Percentiles rank a stretch among this genome's conserved stretches.
Evolutionary conservation across 2,113 vertebrate genomes (phyloP).

Genomic region (Sula dactylatra): DNA sequence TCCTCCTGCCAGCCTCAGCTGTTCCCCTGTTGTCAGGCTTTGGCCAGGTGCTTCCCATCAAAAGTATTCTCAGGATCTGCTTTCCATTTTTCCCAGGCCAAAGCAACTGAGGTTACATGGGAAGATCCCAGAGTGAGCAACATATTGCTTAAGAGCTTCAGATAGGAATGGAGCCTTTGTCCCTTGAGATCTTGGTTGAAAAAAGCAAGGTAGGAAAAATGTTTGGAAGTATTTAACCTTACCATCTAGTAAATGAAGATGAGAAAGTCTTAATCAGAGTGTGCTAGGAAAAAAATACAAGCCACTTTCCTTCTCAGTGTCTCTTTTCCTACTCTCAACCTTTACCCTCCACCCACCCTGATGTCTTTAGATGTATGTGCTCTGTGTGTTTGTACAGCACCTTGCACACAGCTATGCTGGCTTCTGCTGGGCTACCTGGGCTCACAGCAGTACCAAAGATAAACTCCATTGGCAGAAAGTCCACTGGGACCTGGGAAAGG

Average conservation of each 20-base stretch:
- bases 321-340: not conserved
- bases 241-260: not conserved
- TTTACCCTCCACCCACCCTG: not conserved
- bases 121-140: not conserved
- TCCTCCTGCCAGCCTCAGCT: slow-evolving; percentile 15
- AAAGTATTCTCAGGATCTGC: not conserved
- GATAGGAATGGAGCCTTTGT: not conserved
- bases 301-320: not conserved
- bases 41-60: not conserved
- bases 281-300: not conserved
- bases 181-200: not conserved
- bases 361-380: not conserved
- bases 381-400: not conserved
- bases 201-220: not conserved
- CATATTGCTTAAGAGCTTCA: not conserved
- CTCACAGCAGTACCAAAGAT: not conserved
- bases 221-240: not conserved
- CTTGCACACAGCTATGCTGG: not conserved
- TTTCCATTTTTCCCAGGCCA: not conserved
- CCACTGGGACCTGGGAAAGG: not conserved
- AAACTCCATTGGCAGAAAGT: not conserved
- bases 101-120: not conserved
- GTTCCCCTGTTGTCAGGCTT: not conserved
- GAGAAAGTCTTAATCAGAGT: not conserved
- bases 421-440: not conserved